These are phyloP conservation scores for Chauna torquata DNA, from an alignment of 2,113 vertebrate genomes.

Conservation along the genomic window DNA sequence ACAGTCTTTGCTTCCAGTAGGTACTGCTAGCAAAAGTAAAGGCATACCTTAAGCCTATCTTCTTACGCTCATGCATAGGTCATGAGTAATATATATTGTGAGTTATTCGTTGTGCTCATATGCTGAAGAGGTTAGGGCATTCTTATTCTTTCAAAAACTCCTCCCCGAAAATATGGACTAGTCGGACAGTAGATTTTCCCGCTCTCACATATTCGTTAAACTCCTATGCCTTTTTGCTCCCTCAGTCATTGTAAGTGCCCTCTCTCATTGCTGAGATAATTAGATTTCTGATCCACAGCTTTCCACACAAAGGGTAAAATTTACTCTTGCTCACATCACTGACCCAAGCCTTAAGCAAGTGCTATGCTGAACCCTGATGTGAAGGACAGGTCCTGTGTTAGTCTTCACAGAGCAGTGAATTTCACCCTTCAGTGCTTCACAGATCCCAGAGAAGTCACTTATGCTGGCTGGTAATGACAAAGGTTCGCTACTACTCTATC, in stretches of 20 bases:
- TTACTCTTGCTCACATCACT: slow-evolving; percentile 3
- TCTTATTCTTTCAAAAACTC: not conserved
- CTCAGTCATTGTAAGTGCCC: not conserved
- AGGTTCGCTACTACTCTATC: not conserved
- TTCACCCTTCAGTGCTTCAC: not conserved
- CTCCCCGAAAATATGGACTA: not conserved
- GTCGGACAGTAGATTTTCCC: not conserved
- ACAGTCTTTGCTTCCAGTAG: not conserved
- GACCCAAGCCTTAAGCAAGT: not conserved
- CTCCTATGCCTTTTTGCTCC: not conserved
- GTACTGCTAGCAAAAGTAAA: not conserved
- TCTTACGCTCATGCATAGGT: not conserved
- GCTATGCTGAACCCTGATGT: not conserved
- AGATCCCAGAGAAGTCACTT: not conserved
- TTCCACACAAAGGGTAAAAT: not conserved
- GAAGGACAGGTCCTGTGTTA: not conserved
- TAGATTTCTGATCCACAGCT: not conserved
- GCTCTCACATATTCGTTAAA: not conserved
- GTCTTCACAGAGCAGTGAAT: not conserved
- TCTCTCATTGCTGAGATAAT: not conserved
- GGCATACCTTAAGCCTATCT: fast-evolving
- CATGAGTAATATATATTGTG: not conserved
- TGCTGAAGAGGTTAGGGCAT: not conserved
- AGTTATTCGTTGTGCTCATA: not conserved
- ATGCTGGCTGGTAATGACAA: not conserved